Percentiles rank a stretch among this genome's conserved stretches.
phyloP scores from a whole-genome alignment of 2,113 vertebrate species.

The Azemiops feae region DNA sequence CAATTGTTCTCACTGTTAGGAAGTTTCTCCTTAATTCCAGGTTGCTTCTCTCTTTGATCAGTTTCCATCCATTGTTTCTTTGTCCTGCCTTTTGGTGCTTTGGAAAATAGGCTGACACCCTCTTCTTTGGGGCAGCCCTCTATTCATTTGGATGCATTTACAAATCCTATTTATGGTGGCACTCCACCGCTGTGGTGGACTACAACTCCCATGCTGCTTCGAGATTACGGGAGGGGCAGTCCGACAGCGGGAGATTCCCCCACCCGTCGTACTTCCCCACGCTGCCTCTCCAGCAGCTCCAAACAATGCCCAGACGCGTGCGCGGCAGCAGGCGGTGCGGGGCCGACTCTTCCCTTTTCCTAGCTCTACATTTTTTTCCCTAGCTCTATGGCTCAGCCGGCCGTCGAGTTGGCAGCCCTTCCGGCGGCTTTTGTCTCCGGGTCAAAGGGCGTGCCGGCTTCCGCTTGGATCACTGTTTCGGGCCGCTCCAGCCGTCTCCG shows the following conservation, averaged over 20 bases:
- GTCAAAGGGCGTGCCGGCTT: background rate
- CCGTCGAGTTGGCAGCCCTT: background rate
- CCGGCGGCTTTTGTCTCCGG: slow-evolving; percentile 16
- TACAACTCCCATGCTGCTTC: background rate
- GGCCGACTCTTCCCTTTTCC: background rate
- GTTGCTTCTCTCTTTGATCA: background rate
- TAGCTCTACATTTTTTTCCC: background rate
- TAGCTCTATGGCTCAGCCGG: background rate
- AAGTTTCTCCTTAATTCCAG: background rate
- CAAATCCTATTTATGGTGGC: background rate
- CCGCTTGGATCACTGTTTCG: background rate
- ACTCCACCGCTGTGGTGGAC: no score
- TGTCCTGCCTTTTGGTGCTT: background rate
- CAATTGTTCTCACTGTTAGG: background rate
- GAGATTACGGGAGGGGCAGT: background rate
- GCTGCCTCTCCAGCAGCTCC: background rate
- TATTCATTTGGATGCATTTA: background rate
- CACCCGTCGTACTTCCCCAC: fast-evolving
- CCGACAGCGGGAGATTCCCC: background rate
- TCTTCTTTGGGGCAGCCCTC: background rate
- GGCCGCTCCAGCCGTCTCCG: no score
- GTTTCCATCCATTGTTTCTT: background rate
- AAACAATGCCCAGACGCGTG: background rate
- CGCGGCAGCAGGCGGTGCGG: background rate
- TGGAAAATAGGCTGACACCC: background rate